A percentile compares a stretch with the other conserved stretches of the same genome.
Evolutionary conservation across 2,888 invertebrate genomes (phyloP).

Genomic region (Apotomis turbidana): DNA sequence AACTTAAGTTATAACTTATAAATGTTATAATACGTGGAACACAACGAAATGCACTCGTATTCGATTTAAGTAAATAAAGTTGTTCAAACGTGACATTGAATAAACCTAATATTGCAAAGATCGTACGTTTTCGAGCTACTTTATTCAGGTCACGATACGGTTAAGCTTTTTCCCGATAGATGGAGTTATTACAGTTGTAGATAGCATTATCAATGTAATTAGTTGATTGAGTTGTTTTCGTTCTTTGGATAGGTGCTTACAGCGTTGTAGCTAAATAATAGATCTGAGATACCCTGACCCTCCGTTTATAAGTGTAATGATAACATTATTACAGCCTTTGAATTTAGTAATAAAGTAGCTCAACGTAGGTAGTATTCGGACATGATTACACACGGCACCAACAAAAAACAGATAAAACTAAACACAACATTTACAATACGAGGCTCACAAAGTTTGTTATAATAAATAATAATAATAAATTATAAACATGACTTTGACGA

Average conservation of each 20-base stretch:
- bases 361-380: not conserved
- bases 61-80: constrained; percentile 34
- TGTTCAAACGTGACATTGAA: constrained; percentile 19
- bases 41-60: constrained; percentile 53
- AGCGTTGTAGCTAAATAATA: too few species aligned
- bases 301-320: too few species aligned
- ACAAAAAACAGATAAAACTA: constrained; percentile 26
- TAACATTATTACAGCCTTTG: too few species aligned
- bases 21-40: constrained; percentile 54
- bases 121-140: constrained; percentile 4
- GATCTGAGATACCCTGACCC: not conserved
- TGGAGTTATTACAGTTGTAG: not conserved
- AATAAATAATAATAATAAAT: constrained; percentile 27
- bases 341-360: constrained; percentile 1
- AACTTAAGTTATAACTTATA: constrained; percentile 56
- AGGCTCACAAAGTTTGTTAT: constrained; percentile 6
- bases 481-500: constrained; percentile 6
- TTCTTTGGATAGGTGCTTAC: too few species aligned
- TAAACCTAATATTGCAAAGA: constrained; percentile 36
- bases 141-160: not conserved
- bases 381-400: constrained; percentile 28
- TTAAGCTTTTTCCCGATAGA: not conserved
- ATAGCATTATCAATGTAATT: too few species aligned
- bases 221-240: too few species aligned
- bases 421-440: constrained; percentile 17